Base-by-base conservation (phyloP, 1,140 invertebrate species). In the Andricus grossulariae region DNA sequence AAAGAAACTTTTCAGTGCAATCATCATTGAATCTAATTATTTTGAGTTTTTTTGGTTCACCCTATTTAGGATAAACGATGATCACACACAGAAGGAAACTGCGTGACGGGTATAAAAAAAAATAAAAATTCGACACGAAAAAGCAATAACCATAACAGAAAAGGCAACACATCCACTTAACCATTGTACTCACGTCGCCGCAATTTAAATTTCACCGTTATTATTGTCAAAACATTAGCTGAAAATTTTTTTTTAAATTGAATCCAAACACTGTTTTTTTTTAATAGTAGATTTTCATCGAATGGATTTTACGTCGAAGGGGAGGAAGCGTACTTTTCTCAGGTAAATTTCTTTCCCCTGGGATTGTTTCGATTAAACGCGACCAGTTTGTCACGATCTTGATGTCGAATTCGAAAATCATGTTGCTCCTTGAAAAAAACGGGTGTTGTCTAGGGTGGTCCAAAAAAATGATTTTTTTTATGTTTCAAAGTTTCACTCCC, bases 151-250 rank as follows among this genome's bases (percentile, higher is more conserved):
- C 21, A 39, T 74, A 55, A 60, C 57, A 55, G 45, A 50, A 60
- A 74, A 60, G 49, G 39, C 10, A 32, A 74, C n/a, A 78, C 52
- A 75, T 72, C 39, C 76, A 78, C 19, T 75, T 55, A 49, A 60
- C 60, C 75, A 51, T 81, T 82, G 60, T 66, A 83, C 80, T 83
- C 78, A 83, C 82, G 80, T 82, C 78, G 51, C 79, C 55, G 57
- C 74, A 76, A 77, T 78, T 76, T 77, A 76, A 79, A 81, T 81
- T 77, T 81, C 75, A 77, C 79, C 75, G 57, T 75, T 76, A 77
- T 81, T 81, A 83, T 82, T 81, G 78, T 80, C 77, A 80, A 79
- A 77, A 82, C 57, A 78, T 57, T 74, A 73, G 82, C 78, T 82
- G 78, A 78, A 81, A 83, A 81, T 73, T 83, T 78, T 66, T 76